Evolutionary conservation across 2,113 vertebrate species (phyloP).

Genomic region (Acinonyx jubatus): DNA sequence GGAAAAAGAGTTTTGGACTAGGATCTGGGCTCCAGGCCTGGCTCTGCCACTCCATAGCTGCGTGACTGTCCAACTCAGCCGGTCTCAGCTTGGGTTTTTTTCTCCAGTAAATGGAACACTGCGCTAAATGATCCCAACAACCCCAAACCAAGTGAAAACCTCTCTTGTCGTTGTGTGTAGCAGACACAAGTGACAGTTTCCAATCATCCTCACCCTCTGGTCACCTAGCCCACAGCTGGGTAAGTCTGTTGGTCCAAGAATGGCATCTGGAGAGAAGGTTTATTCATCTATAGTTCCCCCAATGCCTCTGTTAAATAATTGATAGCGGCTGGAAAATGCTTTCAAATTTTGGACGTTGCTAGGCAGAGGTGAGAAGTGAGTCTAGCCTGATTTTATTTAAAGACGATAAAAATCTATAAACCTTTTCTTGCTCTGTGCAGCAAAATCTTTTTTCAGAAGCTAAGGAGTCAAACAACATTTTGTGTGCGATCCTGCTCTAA

Average conservation of each 20-base stretch:
- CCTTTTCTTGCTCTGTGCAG: neutral
- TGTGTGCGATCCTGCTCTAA: neutral
- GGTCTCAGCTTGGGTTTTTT: constrained; percentile 1
- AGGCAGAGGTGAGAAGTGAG: neutral
- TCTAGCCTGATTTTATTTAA: neutral
- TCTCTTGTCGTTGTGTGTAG: neutral
- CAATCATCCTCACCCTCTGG: neutral
- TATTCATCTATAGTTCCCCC: neutral
- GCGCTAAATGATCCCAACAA: neutral
- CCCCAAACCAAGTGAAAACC: neutral
- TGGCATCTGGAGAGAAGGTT: neutral
- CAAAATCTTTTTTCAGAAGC: neutral
- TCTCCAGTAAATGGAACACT: neutral
- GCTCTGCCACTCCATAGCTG: neutral
- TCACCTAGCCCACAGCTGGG: neutral
- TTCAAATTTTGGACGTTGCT: neutral
- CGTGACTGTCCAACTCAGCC: neutral
- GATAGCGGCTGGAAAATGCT: neutral
- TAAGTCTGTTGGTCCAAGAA: neutral
- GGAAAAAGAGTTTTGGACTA: neutral
- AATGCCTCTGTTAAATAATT: too few species aligned
- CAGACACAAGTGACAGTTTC: neutral
- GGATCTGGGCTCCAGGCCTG: constrained; percentile 34
- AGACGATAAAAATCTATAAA: neutral
- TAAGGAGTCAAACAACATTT: neutral